Base-by-base conservation (phyloP, 2,888 invertebrate genomes). In the Meliscaeva auricollis region DNA sequence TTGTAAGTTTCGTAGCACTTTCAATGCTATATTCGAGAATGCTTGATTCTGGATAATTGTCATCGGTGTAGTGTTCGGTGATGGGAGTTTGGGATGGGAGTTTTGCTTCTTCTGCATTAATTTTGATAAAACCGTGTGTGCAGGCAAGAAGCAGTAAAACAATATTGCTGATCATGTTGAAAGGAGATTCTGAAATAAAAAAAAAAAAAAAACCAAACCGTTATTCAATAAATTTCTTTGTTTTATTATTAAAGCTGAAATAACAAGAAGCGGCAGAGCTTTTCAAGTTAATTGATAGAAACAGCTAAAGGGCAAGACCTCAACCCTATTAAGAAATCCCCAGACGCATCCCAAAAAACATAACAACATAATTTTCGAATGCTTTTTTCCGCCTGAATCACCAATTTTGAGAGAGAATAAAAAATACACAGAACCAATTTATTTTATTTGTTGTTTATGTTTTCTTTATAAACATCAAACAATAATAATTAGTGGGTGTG, bases 11-110 rank as follows among this genome's bases (percentile, higher is more conserved):
- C 30, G 81, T 81, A 13, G 38, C 66, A 35, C 76, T 77, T 46
- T 81, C 81, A 1, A 85, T 62, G 38, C 50, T 69, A 26, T 85
- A 85, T 17, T 85, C 81, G 64, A 85, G 22, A 20, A 44, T 64
- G 11, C 81, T 85, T 20, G 85, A 62, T 41, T 80, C 81, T n/a
- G 66, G 44, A 22, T 62, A 76, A 4, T 41, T 81, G 17, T 73
- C 62, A 7, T 80, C 72, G 26, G 26, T 3, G 44, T 72, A 76
- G 20, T 50, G 41, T 3, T 81, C 81, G 11, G 85, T 85, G 41
- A 72, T 38, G 72, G 11, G 84, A n/a, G 50, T 4, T 70, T 11
- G n/a, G n/a, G n/a, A n/a, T 35, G 76, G 72, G 9, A 26, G 30
- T 1, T 73, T 38, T 1, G 68, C 15, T 52, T 46, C 30, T n/a